These are phyloP conservation scores for Semicossyphus pulcher DNA, from an alignment of 2,113 vertebrate species.

Conservation along the genomic window DNA sequence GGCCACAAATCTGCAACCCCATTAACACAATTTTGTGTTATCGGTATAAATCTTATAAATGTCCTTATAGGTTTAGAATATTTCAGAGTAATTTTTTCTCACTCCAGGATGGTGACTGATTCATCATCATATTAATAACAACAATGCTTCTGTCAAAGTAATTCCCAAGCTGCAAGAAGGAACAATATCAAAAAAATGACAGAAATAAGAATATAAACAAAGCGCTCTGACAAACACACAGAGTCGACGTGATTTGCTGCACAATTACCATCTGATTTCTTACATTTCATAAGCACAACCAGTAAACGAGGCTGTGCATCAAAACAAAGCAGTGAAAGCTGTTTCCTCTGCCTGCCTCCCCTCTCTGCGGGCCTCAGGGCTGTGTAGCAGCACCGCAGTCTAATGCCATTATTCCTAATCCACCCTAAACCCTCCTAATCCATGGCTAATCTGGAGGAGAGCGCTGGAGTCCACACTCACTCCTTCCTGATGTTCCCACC, in stretches of 20 bases:
- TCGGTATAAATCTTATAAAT: background rate
- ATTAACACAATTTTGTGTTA: background rate
- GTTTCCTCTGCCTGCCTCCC: conserved; percentile 57
- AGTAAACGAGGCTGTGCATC: conserved; percentile 50
- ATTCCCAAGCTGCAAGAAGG: background rate
- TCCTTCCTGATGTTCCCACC: conserved; percentile 75
- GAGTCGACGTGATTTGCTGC: conserved; percentile 26
- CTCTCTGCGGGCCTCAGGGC: conserved; percentile 71
- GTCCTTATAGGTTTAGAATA: background rate
- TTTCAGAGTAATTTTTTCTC: background rate
- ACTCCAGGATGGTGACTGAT: background rate
- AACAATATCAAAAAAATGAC: conserved; percentile 25
- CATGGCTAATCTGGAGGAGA: conserved; percentile 82
- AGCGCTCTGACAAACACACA: conserved; percentile 3
- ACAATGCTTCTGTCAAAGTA: conserved; percentile 6
- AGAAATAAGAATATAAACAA: conserved; percentile 28
- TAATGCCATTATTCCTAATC: conserved; percentile 85
- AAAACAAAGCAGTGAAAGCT: conserved; percentile 70
- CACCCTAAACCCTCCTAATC: conserved; percentile 82
- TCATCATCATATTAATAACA: background rate
- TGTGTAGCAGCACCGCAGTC: conserved; percentile 73
- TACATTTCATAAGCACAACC: conserved; percentile 37
- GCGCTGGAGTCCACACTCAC: conserved; percentile 77
- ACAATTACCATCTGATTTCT: conserved; percentile 42
- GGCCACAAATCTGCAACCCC: background rate